phyloP scores from a whole-genome alignment of 2,888 invertebrate species.

The Polydrusus cervinus region DNA sequence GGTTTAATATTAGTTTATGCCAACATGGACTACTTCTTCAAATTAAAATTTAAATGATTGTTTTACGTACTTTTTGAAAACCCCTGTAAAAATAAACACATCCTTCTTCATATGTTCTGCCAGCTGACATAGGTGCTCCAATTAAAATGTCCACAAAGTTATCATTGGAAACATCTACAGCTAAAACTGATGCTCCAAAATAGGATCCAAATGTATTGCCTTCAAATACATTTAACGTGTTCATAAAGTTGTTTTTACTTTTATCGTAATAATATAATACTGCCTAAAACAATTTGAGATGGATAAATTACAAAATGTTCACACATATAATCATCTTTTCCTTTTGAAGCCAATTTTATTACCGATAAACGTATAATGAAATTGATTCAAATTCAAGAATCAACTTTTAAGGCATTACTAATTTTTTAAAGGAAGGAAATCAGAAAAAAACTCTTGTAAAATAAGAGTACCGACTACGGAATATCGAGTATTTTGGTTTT shows the following conservation, averaged over 20 bases:
- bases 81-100: slow-evolving; percentile 75
- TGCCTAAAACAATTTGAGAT: not conserved
- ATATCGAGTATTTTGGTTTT: too few relatives aligned
- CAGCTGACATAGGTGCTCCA: slow-evolving; percentile 75
- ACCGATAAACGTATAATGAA: too few relatives aligned
- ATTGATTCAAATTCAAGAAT: too few relatives aligned
- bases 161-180: slow-evolving; percentile 76
- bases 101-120: slow-evolving; percentile 74
- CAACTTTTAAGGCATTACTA: too few relatives aligned
- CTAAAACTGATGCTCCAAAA: slow-evolving; percentile 77
- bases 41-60: too few relatives aligned
- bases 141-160: slow-evolving; percentile 77
- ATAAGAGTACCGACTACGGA: too few relatives aligned
- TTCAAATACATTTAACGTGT: slow-evolving; percentile 15
- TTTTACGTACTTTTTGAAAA: slow-evolving; percentile 21
- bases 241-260: not conserved
- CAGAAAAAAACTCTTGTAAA: too few relatives aligned
- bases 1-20: too few relatives aligned
- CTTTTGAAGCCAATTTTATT: too few relatives aligned
- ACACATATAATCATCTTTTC: too few relatives aligned
- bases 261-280: not conserved
- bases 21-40: too few relatives aligned
- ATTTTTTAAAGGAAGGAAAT: too few relatives aligned
- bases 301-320: not conserved
- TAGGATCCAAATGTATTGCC: slow-evolving; percentile 75